Evolutionary conservation across 2,888 invertebrate genomes (phyloP), one percentile per base, ranked within the genome.

Genomic region (Microdon myrmicae): DNA sequence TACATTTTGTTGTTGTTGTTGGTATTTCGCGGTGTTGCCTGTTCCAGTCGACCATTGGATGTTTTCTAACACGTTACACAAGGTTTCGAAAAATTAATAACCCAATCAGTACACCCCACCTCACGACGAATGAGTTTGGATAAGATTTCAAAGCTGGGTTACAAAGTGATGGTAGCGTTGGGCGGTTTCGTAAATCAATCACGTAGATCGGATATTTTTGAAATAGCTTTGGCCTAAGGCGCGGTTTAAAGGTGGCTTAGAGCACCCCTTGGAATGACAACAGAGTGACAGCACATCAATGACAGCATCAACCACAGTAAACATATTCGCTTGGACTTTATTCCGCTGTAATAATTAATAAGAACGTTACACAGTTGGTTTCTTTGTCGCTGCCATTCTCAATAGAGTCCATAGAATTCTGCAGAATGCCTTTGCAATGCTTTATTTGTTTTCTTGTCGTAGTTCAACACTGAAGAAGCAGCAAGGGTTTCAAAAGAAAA

Each of bases 161-260:
- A 49, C 56, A 51, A n/a, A 35, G 19, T 7, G 23, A 26, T 19
- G 23, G 5, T 23, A 13, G 26, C 16, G 22, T 20, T 28, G 28
- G 29, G 22, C 34, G 14, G 23, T 61, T 55, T 55, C 12, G 56
- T 61, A 61, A 61, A 61, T 51, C 45, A 49, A 56, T 61, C 61
- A 61, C 61, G 61, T 61, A 61, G 51, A 56, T 61, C 61, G 56
- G 56, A 61, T 45, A 51, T 61, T 60, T 61, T 41, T 28, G 39
- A 58, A 31, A 35, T 35, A 43, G 28, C 25, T 28, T 9, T 17
- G 25, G 35, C 32, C 17, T 26, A 39, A 59, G 61, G 61, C 38
- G 61, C 61, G 61, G 60, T 48, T 34, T 44, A 29, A n/a, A 34
- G 48, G 48, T 61, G 44, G 60, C 28, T 55, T 44, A 20, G 23